A percentile compares a stretch with the other conserved stretches of the same genome.
These are phyloP conservation scores for Lepilemur septentrionalis DNA, from an alignment of 2,797 vertebrate genomes.

Conservation along the genomic window DNA sequence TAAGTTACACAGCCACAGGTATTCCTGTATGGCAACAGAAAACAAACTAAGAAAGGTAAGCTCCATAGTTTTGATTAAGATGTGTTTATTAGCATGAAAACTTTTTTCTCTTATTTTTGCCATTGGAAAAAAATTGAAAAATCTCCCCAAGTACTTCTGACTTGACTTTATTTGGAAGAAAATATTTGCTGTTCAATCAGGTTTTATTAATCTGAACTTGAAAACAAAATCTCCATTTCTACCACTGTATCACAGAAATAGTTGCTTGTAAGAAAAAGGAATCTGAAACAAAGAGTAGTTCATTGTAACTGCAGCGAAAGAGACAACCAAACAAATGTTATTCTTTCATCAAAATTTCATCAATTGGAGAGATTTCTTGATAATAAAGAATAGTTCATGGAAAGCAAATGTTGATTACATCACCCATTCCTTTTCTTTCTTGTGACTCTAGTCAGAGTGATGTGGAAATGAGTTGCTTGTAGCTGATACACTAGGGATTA, in stretches of 20 bases:
- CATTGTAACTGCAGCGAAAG: background rate
- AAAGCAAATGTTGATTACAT: background rate
- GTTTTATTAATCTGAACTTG: slow-evolving; percentile 2
- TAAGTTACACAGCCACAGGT: background rate
- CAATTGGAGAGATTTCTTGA: background rate
- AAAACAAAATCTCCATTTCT: background rate
- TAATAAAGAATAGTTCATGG: background rate
- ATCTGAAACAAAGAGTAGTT: background rate
- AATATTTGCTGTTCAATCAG: background rate
- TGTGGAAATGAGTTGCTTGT: background rate
- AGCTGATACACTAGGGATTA: background rate
- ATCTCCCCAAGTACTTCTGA: background rate
- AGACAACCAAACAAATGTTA: background rate
- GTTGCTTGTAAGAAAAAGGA: background rate
- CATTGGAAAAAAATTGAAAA: background rate
- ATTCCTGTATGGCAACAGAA: background rate
- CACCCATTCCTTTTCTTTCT: background rate
- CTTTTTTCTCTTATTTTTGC: background rate
- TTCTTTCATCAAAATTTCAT: slow-evolving; percentile 17
- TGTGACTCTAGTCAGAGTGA: background rate
- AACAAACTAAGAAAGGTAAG: background rate
- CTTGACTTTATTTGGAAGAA: background rate
- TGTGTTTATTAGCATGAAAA: background rate
- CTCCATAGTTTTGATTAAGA: background rate
- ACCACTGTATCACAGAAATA: background rate